phyloP scores from a whole-genome alignment of 2,888 invertebrate species.

The Caenorhabditis panamensis region DNA sequence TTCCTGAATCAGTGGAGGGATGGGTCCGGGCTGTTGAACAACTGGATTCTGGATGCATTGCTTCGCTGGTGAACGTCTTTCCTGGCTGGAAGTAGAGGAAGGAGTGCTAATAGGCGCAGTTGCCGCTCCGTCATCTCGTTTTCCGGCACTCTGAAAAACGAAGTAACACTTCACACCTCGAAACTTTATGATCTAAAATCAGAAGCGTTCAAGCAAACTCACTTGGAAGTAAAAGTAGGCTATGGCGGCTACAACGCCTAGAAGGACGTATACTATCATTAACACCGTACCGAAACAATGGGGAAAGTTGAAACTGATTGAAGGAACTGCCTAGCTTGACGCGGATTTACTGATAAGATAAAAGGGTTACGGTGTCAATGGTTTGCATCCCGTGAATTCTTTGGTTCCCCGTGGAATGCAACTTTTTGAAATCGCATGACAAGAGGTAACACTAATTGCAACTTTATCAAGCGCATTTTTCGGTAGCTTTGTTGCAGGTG shows the following conservation, averaged over 20 bases:
- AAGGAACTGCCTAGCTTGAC: background rate
- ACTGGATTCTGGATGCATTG: background rate
- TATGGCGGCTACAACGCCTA: background rate
- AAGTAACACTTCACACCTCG: background rate
- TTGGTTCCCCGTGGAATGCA: too few species aligned
- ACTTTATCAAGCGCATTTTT: too few species aligned
- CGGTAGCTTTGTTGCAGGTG: too few species aligned
- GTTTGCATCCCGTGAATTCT: too few species aligned
- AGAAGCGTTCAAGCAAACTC: background rate
- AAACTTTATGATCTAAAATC: background rate
- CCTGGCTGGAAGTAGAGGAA: background rate
- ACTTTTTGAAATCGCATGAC: too few species aligned
- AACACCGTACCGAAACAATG: too few species aligned
- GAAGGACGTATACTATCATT: conserved; percentile 1
- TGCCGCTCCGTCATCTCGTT: background rate
- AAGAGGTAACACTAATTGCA: too few species aligned
- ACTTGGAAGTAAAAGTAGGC: conserved; percentile 17
- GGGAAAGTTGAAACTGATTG: too few species aligned
- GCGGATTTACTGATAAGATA: too few species aligned
- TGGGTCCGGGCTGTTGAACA: background rate
- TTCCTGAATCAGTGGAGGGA: background rate
- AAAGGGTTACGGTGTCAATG: too few species aligned
- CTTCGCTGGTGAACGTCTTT: background rate
- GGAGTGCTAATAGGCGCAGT: background rate
- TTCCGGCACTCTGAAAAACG: background rate